Evolutionary conservation across 2,888 invertebrate genomes (phyloP), one percentile per base, ranked within the genome.

Genomic region (Bimastos eiseni): DNA sequence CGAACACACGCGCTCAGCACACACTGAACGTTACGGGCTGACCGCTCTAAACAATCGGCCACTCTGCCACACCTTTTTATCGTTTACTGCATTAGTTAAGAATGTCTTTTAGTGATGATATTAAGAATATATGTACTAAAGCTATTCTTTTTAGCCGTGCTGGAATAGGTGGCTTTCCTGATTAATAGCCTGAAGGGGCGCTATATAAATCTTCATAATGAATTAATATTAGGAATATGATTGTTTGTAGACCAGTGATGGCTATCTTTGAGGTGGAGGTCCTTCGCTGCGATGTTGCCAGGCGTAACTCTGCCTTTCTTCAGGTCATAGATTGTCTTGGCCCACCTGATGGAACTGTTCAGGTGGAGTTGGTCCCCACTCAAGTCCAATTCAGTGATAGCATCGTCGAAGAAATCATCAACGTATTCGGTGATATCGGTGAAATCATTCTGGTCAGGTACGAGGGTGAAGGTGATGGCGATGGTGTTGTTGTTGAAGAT

Each of bases 311-410:
- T 93, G 97, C 98, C 3, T 98, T 99, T 94, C 97, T 90, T n/a
- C 88, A 92, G 24, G 91, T 91, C 24, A 70, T 92, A 6, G 36
- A 89, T 38, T n/a, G 90, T 17, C 90, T 91, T 30, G 92, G 99
- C 0, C 99, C 99, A 11, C 98, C 98, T 0, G 99, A 99, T 95
- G 97, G 97, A 1, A 98, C 98, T 34, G 97, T 99, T 92, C 96
- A 99, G 89, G 97, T 99, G 19, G 84, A 84, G 21, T 36, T 84
- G 33, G 84, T 34, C 19, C 94, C 93, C 70, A 91, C 97, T 34
- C 96, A 91, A 13, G 94, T 93, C 49, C 91, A 97, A 34, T 97
- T 97, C 93, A 97, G 97, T 94, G 97, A 97, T 94, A 96, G 96
- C 41, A 97, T 97, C 83, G 97, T 98, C 96, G 96, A 97, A 91